Conservation (phyloP, 2,797 vertebrate genomes). For the Hylomyscus alleni region DNA sequence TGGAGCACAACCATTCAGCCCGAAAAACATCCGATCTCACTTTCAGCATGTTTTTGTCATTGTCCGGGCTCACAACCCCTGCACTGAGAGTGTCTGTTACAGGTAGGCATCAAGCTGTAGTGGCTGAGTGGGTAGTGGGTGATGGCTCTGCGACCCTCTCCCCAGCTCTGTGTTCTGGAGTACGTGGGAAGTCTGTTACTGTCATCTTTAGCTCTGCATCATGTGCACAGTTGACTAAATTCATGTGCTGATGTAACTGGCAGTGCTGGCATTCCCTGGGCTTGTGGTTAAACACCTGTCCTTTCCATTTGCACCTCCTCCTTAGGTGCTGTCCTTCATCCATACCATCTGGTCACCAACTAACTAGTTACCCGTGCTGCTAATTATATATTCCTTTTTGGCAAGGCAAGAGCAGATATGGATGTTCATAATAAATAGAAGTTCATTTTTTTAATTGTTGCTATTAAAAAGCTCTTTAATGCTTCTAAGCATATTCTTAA, state of each 20-base stretch:
- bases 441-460: slow-evolving; percentile 39
- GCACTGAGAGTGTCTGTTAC: slow-evolving; percentile 96
- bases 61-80: slow-evolving; percentile 95
- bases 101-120: slow-evolving; percentile 91
- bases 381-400: slow-evolving; percentile 70
- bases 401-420: background rate
- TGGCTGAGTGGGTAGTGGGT: background rate
- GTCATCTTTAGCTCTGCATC: background rate
- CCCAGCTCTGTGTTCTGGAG: background rate
- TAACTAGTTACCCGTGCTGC: slow-evolving; percentile 67
- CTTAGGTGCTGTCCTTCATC: slow-evolving; percentile 62
- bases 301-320: slow-evolving; percentile 70
- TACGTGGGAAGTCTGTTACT: background rate
- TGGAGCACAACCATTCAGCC: slow-evolving; percentile 97
- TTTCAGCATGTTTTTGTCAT: slow-evolving; percentile 99
- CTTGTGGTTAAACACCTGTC: slow-evolving; percentile 68
- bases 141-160: rapidly evolving
- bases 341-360: slow-evolving; percentile 72
- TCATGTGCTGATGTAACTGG: background rate
- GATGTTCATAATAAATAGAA: slow-evolving; percentile 58
- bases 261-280: slow-evolving; percentile 26
- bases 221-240: background rate
- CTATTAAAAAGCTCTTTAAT: slow-evolving; percentile 16
- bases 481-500: background rate
- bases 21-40: slow-evolving; percentile 97